These are phyloP conservation scores for Barypeithes pellucidus DNA, from an alignment of 2,888 invertebrate species.

Conservation along the genomic window DNA sequence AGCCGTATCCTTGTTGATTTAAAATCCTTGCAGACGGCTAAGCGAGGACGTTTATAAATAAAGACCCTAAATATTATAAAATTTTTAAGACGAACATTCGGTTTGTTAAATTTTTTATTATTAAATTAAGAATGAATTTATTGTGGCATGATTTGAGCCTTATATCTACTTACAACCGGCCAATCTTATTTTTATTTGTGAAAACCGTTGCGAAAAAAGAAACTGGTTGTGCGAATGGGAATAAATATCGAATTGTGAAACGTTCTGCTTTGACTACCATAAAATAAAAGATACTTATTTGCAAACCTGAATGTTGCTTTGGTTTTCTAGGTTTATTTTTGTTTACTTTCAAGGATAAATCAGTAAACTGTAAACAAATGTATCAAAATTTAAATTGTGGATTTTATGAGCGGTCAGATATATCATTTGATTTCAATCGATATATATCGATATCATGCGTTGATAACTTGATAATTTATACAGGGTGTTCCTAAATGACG, in stretches of 20 bases:
- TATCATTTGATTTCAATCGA: too few species aligned
- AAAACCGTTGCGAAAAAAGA: slow-evolving; percentile 27
- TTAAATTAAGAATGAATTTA: not conserved
- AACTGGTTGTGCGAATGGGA: slow-evolving; percentile 28
- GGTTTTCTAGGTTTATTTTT: slow-evolving; percentile 5
- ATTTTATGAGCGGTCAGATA: too few species aligned
- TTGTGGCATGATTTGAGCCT: not conserved
- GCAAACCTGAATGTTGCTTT: slow-evolving; percentile 12
- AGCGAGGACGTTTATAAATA: too few species aligned
- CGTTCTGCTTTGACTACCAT: slow-evolving; percentile 26
- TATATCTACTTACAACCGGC: slow-evolving; percentile 1
- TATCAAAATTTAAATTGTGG: not conserved
- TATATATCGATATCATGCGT: too few species aligned
- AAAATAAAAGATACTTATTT: slow-evolving; percentile 18
- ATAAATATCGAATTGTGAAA: slow-evolving; percentile 25
- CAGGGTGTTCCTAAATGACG: too few species aligned
- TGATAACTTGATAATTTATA: too few species aligned
- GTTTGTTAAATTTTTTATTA: too few species aligned
- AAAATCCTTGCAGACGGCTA: too few species aligned
- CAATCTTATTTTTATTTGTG: slow-evolving; percentile 8
- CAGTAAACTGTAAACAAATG: not conserved
- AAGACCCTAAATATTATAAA: too few species aligned
- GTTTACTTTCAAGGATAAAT: slow-evolving; percentile 7
- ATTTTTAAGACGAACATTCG: too few species aligned
- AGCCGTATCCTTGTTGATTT: too few species aligned